A percentile compares a stretch with the other conserved stretches of the same genome.
Evolutionary conservation across 37 sponge, comb jelly and placozoan genomes (phyloP).

Genomic region (Cliona cf. orientalis): DNA sequence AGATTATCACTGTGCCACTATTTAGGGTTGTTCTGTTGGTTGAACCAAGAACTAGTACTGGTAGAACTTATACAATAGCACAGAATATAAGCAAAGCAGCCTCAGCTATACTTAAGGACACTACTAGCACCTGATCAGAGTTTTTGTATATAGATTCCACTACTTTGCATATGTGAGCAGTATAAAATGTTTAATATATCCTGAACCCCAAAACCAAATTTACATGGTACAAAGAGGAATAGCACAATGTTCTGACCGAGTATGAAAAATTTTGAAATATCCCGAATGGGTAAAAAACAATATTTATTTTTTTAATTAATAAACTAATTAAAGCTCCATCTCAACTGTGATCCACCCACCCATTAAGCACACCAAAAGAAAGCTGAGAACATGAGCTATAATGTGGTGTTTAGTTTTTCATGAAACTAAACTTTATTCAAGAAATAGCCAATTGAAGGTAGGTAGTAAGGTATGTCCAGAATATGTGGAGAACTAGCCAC

Average conservation of each 20-base stretch:
- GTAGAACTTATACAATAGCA: conserved; percentile 9
- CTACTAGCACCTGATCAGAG: no score
- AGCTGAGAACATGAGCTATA: no score
- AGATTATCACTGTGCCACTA: conserved; percentile 16
- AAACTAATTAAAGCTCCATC: no score
- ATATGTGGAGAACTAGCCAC: no score
- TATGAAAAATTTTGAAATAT: conserved; percentile 10
- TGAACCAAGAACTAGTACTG: conserved; percentile 35
- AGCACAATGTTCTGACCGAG: not conserved
- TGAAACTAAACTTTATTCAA: not conserved
- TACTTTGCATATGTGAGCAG: no score
- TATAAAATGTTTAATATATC: no score
- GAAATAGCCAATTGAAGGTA: not conserved
- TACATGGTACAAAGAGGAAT: not conserved
- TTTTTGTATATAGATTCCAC: no score
- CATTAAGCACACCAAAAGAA: no score
- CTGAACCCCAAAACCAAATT: not conserved
- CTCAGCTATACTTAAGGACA: not conserved
- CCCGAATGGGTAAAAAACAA: not conserved
- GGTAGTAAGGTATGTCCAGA: not conserved
- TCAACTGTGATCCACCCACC: no score
- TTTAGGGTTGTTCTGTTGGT: not conserved
- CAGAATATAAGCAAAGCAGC: conserved; percentile 3
- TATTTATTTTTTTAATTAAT: no score
- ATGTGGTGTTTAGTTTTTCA: not conserved